phyloP scores from a whole-genome alignment of 2,888 invertebrate genomes.

The Beris morrisii region DNA sequence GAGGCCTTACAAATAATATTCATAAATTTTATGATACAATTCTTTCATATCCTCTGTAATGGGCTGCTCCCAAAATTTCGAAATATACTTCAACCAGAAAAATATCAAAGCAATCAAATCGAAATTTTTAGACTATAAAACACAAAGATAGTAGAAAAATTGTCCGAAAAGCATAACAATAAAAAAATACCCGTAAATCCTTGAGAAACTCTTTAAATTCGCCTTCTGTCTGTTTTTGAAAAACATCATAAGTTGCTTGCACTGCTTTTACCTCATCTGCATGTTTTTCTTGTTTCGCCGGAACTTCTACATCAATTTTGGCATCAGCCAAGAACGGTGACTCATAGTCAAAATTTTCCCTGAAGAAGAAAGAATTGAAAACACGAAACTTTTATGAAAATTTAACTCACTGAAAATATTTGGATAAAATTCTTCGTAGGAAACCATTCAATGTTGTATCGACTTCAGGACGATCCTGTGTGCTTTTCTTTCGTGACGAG shows the following conservation, averaged over 20 bases:
- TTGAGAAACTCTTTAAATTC: conserved; percentile 44
- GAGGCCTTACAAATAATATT: conserved; percentile 44
- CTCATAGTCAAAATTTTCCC: conserved; percentile 42
- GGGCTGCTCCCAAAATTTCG: conserved; percentile 43
- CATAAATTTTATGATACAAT: conserved; percentile 44
- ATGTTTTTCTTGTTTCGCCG: conserved; percentile 26
- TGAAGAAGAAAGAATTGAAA: conserved; percentile 30
- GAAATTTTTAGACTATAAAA: conserved; percentile 39
- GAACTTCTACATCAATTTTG: conserved; percentile 26
- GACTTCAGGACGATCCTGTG: conserved; percentile 45
- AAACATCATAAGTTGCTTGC: conserved; percentile 41
- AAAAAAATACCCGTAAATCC: conserved; percentile 38
- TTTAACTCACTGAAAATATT: conserved; percentile 45
- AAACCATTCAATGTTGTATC: conserved; percentile 48
- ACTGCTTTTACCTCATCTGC: conserved; percentile 20
- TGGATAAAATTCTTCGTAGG: conserved; percentile 45
- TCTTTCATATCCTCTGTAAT: conserved; percentile 44
- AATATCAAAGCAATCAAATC: conserved; percentile 45
- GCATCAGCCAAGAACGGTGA: conserved; percentile 43
- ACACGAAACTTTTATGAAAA: background rate
- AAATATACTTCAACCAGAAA: conserved; percentile 46
- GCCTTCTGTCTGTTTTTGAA: conserved; percentile 42
- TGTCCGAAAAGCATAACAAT: background rate
- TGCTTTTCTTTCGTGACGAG: conserved; percentile 47
- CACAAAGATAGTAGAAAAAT: conserved; percentile 13